Evolutionary conservation across 2,797 vertebrate species (phyloP), one percentile per base, ranked within the genome.

Genomic region (Xyrichtys novacula): DNA sequence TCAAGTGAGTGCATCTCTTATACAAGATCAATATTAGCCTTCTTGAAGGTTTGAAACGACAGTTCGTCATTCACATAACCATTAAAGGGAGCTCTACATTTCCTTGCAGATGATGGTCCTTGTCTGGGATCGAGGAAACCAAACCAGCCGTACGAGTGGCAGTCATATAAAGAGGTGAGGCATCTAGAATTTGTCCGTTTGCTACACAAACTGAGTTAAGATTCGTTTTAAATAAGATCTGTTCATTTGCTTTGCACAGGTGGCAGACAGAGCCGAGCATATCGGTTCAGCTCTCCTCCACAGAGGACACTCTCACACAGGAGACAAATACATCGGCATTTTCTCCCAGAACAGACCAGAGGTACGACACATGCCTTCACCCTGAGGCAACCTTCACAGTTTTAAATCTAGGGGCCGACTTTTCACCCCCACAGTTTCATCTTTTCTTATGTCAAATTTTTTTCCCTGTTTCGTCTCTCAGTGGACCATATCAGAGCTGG

Each of bases 301-400:
- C 76, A 95, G 91, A 92, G 97, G 97, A 60, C 96, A 95, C 90
- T 94, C 91, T 72, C 73, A 93, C 0, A 81, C 93, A 28, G 88
- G 93, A 0, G 88, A 95, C 79, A 96, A 95, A 39, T 95, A 84
- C 61, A 78, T 99, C 4, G 97, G 98, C 74, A 95, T 99, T 83
- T 99, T 98, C 62, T 87, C 97, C 48, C 97, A 99, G 82, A 99
- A 99, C 91, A 95, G 97, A 83, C 96, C 97, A 25, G 98, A 99
- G 96, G 98, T 99, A 94, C 49, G 63, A 22, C 3, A 31, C 6
- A 4, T 23, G 2, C 10, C 22, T 5, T 50, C 7, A 19, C 40
- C 22, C 2, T 74, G 11, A 7, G 3, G 12, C 5, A 36, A 40
- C 11, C 3, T 8, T 12, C 6, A 20, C 10, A 17, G 17, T 5